Evolutionary conservation across 35 echinoderm and acorn worm genomes (phyloP), one percentile per base, ranked within the genome.

Genomic region (Apostichopus japonicus): DNA sequence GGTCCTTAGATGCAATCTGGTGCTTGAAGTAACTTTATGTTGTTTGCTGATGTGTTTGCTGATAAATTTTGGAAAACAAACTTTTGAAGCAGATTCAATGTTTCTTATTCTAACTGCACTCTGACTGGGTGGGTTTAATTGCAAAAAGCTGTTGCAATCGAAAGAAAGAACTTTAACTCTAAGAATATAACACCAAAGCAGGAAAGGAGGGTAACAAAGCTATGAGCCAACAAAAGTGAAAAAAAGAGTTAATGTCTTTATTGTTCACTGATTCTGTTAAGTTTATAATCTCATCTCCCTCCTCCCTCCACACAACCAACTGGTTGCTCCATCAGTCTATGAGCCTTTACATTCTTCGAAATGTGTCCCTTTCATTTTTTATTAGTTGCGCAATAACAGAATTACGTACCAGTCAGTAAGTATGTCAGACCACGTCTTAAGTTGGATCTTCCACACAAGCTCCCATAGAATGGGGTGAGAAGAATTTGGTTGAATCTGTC

Each of bases 381-480:
- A n/a, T 14, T 44, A n/a, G 15, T 80, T 24, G 15, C 33, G 2
- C 4, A 44, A 44, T 44, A 44, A 44, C 33, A 44, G 2, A 44
- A 44, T 44, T 44, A 65, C 86, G 63, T 71, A 87, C 86, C 86
- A 87, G 0, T 87, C 44, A 87, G 25, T 13, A 87, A 5, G 86
- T 87, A 65, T 23, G 53, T 87, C 57, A 19, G 10, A 8, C 57
- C 24, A 23, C 56, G 63, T 9, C 8, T 6, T 44, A 87, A 71
- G 86, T 87, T 62, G 10, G 86, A 14, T 25, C 86, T 56, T 61
- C 86, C 86, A 22, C 86, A 87, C 53, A 87, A 24, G 10, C 58
- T 87, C 14, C 86, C 86, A 23, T 87, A 87, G 63, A 65, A 87
- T 8, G 86, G 86, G 56, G 86, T 87, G 14, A 65, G 55, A 13